These are phyloP conservation scores for Chelonoidis abingdonii DNA, from an alignment of 2,113 vertebrate genomes.

Conservation along the genomic window DNA sequence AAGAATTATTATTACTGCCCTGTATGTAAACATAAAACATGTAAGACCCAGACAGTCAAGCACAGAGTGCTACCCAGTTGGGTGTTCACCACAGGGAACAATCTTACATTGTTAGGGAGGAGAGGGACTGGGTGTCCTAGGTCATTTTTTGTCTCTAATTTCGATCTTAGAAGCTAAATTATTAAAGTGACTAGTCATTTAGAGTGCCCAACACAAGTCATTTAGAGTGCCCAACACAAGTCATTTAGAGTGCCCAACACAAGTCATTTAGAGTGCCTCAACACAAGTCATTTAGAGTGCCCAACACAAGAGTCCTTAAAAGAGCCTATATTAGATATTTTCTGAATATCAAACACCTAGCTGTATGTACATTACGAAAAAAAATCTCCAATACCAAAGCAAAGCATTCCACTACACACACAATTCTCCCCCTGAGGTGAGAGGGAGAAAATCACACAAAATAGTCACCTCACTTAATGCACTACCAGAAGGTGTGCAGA, in stretches of 20 bases:
- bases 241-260: background rate
- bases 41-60: background rate
- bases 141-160: background rate
- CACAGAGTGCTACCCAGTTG: background rate
- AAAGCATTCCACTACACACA: background rate
- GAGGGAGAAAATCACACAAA: background rate
- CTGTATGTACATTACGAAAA: background rate
- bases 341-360: background rate
- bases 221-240: background rate
- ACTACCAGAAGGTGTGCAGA: background rate
- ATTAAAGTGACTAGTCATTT: background rate
- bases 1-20: background rate
- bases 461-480: background rate
- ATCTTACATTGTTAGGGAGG: background rate
- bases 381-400: background rate
- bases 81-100: background rate
- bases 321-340: background rate
- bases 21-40: background rate
- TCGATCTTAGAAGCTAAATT: background rate
- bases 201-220: background rate
- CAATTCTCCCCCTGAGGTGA: background rate
- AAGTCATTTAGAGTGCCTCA: background rate
- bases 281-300: background rate
- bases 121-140: background rate
- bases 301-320: background rate